Base-by-base conservation (phyloP, 2,113 vertebrate species). In the Trachemys scripta region DNA sequence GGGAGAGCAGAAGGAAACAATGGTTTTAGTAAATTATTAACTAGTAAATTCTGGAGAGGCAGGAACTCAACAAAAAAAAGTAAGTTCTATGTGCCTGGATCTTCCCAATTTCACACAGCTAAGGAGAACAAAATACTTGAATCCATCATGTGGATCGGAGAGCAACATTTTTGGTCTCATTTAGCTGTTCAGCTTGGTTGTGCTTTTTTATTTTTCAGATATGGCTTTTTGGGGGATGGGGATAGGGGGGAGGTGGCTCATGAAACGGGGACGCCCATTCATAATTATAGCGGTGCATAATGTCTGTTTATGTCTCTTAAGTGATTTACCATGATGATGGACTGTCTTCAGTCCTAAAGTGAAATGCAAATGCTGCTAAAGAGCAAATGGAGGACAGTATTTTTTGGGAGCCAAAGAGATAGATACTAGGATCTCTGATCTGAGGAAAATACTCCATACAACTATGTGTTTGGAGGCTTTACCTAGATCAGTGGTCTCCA, bases 321-420 rank as follows among this genome's bases (percentile, higher is more conserved):
- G 0, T 10, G 42, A 2, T 1, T 0, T 3, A 1, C 3, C 2
- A 0, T 2, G 8, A 0, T 2, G 8, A 31, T 11, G 11, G 3
- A 0, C 2, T 45, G 17, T 5, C 0, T 14, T 27, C 69, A 0
- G 0, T 13, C 72, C 45, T 0, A 8, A 16, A 20, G 0, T 2
- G 49, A 78, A 2, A 1, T 1, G 5, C 3, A 12, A 1, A 38
- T 0, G 0, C 0, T 47, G 47, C 42, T 31, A 31, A 7, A 22
- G 42, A 62, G 20, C 2, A 31, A 20, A 20, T 0, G 1, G 0
- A 2, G 1, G 0, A 0, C 0, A 0, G 80, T 89, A 50, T 6
- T 16, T 8, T 10, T 5, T 1, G 24, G n/a, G n/a, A 65, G 6
- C 65, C n/a, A 83, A 4, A 45, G 3, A 24, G 1, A 1, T 6